phyloP scores from a whole-genome alignment of 2,888 invertebrate genomes.

The Kryphioiulus occultus region DNA sequence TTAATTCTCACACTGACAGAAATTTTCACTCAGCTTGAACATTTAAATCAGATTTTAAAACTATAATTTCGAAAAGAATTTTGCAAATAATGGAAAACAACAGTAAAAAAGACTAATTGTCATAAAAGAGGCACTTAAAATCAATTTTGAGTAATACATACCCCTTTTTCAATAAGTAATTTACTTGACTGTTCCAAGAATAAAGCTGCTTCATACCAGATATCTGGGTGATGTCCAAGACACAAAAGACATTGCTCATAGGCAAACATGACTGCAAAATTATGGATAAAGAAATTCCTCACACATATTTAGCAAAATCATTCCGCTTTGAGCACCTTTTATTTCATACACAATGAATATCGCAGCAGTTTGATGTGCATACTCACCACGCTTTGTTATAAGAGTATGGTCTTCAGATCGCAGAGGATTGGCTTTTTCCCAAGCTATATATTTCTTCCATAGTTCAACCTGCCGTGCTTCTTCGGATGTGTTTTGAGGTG shows the following conservation, averaged over 20 bases:
- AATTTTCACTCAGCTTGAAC: too few species aligned
- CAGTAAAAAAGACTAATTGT: not conserved
- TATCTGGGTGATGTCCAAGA: constrained; percentile 96
- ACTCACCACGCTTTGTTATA: constrained; percentile 77
- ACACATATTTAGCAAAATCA: constrained; percentile 26
- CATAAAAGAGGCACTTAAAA: not conserved
- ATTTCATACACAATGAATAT: constrained; percentile 10
- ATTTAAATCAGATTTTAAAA: too few species aligned
- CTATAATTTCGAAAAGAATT: too few species aligned
- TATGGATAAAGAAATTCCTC: constrained; percentile 41
- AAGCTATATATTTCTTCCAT: constrained; percentile 98
- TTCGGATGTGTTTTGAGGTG: constrained; percentile 89
- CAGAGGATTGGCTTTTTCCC: constrained; percentile 96
- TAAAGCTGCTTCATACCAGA: constrained; percentile 99
- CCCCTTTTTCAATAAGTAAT: constrained; percentile 92
- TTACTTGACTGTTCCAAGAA: constrained; percentile 95
- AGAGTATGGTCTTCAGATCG: constrained; percentile 94
- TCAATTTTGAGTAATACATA: constrained; percentile 64
- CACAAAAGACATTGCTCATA: constrained; percentile 97
- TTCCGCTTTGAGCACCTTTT: not conserved
- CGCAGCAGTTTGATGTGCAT: constrained; percentile 39
- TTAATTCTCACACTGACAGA: too few species aligned
- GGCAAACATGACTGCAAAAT: constrained; percentile 87
- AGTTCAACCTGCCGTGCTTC: constrained; percentile 95
- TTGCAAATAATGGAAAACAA: too few species aligned